Conservation (phyloP, 2,888 invertebrate species). For the Timandra comae region DNA sequence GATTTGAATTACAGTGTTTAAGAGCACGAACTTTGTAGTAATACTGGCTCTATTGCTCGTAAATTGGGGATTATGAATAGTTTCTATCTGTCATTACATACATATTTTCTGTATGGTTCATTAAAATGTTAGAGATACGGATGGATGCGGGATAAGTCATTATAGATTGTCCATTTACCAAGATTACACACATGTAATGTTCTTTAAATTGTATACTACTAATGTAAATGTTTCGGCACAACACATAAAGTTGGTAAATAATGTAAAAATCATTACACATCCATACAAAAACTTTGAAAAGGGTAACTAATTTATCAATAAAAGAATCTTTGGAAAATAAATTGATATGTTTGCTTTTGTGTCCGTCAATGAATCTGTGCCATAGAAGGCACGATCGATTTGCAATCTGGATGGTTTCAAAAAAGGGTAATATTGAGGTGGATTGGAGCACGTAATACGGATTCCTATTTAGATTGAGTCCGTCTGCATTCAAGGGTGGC, state of each 20-base stretch:
- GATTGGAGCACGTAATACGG: slow-evolving; percentile 29
- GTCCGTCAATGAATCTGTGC: neutral
- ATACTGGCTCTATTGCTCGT: slow-evolving; percentile 34
- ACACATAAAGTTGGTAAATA: too few species aligned
- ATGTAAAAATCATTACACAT: too few species aligned
- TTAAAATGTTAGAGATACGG: slow-evolving; percentile 13
- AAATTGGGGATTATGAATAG: slow-evolving; percentile 34
- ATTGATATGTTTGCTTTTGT: too few species aligned
- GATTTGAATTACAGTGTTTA: slow-evolving; percentile 50
- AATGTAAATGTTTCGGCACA: too few species aligned
- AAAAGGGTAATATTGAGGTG: slow-evolving; percentile 11
- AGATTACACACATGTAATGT: too few species aligned
- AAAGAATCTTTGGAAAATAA: too few species aligned
- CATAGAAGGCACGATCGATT: slow-evolving; percentile 1
- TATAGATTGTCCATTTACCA: neutral
- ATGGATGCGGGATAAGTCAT: neutral
- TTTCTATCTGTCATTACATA: slow-evolving; percentile 28
- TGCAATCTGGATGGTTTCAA: slow-evolving; percentile 5
- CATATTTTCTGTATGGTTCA: slow-evolving; percentile 23
- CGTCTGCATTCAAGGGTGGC: slow-evolving; percentile 41
- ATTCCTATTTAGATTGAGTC: slow-evolving; percentile 43
- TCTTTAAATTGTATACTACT: too few species aligned
- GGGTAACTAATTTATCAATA: too few species aligned
- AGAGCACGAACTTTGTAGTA: slow-evolving; percentile 37
- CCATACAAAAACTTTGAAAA: too few species aligned